Evolutionary conservation across 2,797 vertebrate species (phyloP).

Genomic region (Anguilla marmorata): DNA sequence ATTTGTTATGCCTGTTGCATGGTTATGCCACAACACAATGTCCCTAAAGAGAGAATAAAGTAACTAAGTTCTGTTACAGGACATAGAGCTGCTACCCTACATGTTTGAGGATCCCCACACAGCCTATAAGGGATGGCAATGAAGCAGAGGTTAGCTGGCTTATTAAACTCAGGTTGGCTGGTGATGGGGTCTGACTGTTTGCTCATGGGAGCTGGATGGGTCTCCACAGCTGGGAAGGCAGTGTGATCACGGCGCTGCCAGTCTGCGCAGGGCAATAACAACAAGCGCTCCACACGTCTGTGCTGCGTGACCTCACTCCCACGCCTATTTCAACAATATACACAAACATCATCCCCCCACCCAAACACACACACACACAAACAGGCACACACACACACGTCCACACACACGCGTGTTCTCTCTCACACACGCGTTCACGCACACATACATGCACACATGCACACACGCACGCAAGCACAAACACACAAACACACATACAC

Average conservation of each 20-base stretch:
- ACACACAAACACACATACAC: conserved; percentile 50
- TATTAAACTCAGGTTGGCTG: conserved; percentile 58
- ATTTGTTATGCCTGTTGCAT: too few relatives aligned
- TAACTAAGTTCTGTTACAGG: too few relatives aligned
- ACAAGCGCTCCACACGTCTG: conserved; percentile 49
- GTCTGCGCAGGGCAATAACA: conserved; percentile 60
- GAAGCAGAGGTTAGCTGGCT: conserved; percentile 47
- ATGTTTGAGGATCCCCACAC: not conserved
- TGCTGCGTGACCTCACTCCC: conserved; percentile 47
- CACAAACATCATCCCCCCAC: not conserved
- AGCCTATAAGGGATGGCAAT: too few relatives aligned
- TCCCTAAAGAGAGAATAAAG: too few relatives aligned
- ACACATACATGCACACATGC: conserved; percentile 2
- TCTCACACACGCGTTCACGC: conserved; percentile 41
- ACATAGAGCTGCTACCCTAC: not conserved
- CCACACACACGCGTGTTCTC: not conserved
- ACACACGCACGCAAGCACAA: not conserved
- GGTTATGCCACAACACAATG: too few relatives aligned
- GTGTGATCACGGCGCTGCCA: conserved; percentile 70
- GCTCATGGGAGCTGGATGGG: conserved; percentile 69
- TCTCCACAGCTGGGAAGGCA: conserved; percentile 69
- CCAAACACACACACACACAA: conserved; percentile 44
- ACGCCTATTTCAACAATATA: conserved; percentile 57
- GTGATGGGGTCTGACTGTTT: conserved; percentile 70
- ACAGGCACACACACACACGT: conserved; percentile 26